Evolutionary conservation across 2,888 invertebrate species (phyloP), one percentile per base, ranked within the genome.

Genomic region (Aricia artaxerxes): DNA sequence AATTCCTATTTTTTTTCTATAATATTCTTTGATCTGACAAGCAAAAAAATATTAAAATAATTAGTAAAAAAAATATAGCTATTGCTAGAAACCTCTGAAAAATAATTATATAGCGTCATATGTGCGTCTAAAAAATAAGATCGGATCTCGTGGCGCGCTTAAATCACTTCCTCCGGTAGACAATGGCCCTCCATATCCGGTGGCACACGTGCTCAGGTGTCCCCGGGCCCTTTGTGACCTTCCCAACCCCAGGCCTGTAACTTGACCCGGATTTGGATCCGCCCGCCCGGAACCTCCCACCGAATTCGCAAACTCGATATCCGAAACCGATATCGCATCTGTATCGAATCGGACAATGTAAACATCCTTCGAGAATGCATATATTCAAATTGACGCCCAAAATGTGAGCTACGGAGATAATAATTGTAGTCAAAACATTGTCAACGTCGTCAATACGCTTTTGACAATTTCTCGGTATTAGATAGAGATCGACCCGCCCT

Each of bases 161-260:
- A 91, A 92, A 92, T 92, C 90, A 90, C 89, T 94, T 94, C 94
- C 93, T 94, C 89, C 87, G 87, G 87, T 87, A 93, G 90, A 94
- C 94, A 94, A 94, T 94, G 85, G 92, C 87, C 86, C 86, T 87
- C 86, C 87, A 88, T 91, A 94, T 94, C 94, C 94, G 94, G 94
- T 85, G 85, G 90, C 89, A 93, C 94, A 94, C 94, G 94, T 94
- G 94, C 94, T 94, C 93, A 93, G 94, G 92, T 94, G 92, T 94
- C 87, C 87, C 86, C 84, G 84, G 81, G 86, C 87, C 88, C 87
- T 85, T 92, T 91, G 90, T 90, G 89, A 87, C 87, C 88, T 84
- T 84, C 82, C 79, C 83, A 82, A 84, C 87, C 88, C 91, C 89
- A 89, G 92, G 92, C 90, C 85, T 86, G 94, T 89, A 94, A 94